These are phyloP conservation scores for Blastomussa wellsi DNA, from an alignment of 92 coral and sea anemone genomes.

Conservation along the genomic window DNA sequence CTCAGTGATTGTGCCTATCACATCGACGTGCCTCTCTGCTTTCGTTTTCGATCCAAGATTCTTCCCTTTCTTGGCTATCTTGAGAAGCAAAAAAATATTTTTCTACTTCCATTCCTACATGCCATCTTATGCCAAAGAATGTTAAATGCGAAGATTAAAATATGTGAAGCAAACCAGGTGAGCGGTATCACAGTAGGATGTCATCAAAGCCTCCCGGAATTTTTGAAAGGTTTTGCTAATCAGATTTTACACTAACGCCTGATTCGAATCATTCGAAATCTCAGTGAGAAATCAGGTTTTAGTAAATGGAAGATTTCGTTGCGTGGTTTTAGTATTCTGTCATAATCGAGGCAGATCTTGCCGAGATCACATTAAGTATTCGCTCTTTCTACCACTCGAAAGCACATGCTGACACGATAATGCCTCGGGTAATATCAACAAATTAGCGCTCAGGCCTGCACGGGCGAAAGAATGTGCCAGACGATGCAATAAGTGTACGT, in stretches of 20 bases:
- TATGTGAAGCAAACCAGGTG: neutral
- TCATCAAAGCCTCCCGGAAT: neutral
- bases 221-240: neutral
- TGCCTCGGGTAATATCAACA: slow-evolving; percentile 7
- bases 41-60: no score
- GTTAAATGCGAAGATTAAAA: neutral
- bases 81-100: neutral
- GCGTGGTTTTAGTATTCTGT: neutral
- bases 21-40: no score
- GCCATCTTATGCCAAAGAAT: neutral
- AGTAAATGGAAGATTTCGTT: neutral
- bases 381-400: neutral
- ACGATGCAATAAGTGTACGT: neutral
- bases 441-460: slow-evolving; percentile 6
- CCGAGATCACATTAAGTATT: neutral
- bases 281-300: neutral
- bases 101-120: neutral
- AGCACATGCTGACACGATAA: neutral
- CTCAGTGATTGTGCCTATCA: neutral
- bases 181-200: neutral
- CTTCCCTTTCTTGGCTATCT: neutral
- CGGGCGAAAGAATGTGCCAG: slow-evolving; percentile 14
- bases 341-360: neutral
- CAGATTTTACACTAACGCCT: neutral
- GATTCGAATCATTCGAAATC: neutral